Evolutionary conservation across 2,113 vertebrate species (phyloP).

Genomic region (Dascyllus trimaculatus): DNA sequence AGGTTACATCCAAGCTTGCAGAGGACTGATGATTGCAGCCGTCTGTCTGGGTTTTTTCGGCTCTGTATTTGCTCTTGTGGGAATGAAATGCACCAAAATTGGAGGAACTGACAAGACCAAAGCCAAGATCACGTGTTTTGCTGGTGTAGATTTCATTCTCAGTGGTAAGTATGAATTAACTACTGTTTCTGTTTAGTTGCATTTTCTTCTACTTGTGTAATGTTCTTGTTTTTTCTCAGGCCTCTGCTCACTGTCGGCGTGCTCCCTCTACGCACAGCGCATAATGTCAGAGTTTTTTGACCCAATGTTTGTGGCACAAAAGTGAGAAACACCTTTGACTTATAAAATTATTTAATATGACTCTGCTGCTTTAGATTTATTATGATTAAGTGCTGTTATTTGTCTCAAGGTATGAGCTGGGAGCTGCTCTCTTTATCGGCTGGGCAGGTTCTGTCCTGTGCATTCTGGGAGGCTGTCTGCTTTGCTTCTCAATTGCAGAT

Average conservation of each 20-base stretch:
- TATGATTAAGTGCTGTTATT: not conserved
- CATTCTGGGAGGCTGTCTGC: conserved; percentile 81
- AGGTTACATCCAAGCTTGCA: conserved; percentile 97
- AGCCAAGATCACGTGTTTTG: conserved; percentile 90
- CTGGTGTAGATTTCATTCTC: conserved; percentile 91
- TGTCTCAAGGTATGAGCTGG: conserved; percentile 84
- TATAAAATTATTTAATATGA: not conserved
- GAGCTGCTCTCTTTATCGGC: conserved; percentile 87
- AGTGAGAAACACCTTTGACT: conserved; percentile 85
- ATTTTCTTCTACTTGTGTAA: not conserved
- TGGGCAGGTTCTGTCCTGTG: conserved; percentile 86
- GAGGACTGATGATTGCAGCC: conserved; percentile 94
- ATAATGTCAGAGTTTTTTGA: conserved; percentile 98
- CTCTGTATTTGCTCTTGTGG: conserved; percentile 89
- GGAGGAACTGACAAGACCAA: conserved; percentile 93
- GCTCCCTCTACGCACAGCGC: conserved; percentile 95
- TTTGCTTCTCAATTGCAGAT: conserved; percentile 82
- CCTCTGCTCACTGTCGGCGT: conserved; percentile 92
- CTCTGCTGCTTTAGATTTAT: not conserved
- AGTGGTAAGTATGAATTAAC: conserved; percentile 85
- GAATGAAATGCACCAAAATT: conserved; percentile 98
- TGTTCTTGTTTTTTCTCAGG: conserved; percentile 81
- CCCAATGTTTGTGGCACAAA: conserved; percentile 92
- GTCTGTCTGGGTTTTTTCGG: conserved; percentile 95
- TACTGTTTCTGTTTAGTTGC: conserved; percentile 1